Conservation (phyloP, 2,888 invertebrate species). For the Archips crataeganus region DNA sequence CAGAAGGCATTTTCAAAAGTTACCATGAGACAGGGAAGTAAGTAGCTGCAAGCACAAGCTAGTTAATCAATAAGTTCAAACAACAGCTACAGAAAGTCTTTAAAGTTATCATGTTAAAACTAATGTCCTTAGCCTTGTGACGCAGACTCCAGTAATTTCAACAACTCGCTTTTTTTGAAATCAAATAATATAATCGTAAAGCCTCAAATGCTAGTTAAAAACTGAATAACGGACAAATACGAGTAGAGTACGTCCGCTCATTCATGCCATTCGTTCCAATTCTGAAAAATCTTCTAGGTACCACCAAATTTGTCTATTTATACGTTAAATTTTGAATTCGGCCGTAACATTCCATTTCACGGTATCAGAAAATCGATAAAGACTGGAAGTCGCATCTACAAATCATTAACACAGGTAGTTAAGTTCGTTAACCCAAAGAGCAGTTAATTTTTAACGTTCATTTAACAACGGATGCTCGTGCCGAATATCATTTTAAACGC, state of each 20-base stretch:
- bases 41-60: too few relatives aligned
- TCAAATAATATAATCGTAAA: too few relatives aligned
- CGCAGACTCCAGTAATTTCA: background rate
- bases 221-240: too few relatives aligned
- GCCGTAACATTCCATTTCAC: constrained; percentile 21
- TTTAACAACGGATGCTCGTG: constrained; percentile 31
- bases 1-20: too few relatives aligned
- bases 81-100: too few relatives aligned
- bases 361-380: constrained; percentile 32
- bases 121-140: background rate
- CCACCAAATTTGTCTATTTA: background rate
- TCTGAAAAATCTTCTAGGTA: background rate
- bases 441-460: constrained; percentile 18
- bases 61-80: too few relatives aligned
- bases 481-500: constrained; percentile 23
- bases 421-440: constrained; percentile 30
- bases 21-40: too few relatives aligned
- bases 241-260: background rate
- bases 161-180: too few relatives aligned
- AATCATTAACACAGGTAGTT: constrained; percentile 22
- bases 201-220: too few relatives aligned
- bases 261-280: background rate
- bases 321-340: constrained; percentile 5
- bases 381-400: constrained; percentile 16
- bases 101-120: too few relatives aligned